Conservation (phyloP, 2,113 vertebrate genomes). For the Natator depressus region DNA sequence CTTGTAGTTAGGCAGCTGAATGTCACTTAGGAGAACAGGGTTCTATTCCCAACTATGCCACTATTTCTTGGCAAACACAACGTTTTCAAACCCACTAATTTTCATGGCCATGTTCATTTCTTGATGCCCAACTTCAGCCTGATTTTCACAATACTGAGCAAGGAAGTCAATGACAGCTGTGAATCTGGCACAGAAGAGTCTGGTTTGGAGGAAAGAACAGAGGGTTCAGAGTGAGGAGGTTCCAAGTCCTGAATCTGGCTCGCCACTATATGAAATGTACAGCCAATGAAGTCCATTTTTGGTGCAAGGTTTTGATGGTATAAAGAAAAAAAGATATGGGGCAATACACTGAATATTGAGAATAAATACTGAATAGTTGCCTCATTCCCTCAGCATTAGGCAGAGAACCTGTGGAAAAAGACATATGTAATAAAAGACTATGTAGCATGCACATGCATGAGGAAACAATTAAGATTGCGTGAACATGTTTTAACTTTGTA, state of each 20-base stretch:
- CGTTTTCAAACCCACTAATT: slow-evolving; percentile 11
- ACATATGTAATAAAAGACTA: neutral
- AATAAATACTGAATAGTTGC: neutral
- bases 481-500: neutral
- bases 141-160: slow-evolving; percentile 31
- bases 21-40: neutral
- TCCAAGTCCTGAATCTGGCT: slow-evolving; percentile 59
- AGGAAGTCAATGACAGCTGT: neutral
- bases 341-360: neutral
- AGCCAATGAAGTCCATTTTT: neutral
- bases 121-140: slow-evolving; percentile 18
- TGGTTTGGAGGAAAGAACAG: slow-evolving; percentile 64
- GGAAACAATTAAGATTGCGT: neutral
- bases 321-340: neutral
- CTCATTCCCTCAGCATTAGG: neutral
- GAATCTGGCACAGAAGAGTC: slow-evolving; percentile 53
- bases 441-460: neutral
- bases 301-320: neutral
- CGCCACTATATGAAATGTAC: slow-evolving; percentile 42
- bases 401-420: neutral
- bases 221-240: slow-evolving; percentile 50
- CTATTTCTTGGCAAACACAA: slow-evolving; percentile 34
- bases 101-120: slow-evolving; percentile 20
- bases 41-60: neutral
- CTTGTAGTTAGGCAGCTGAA: neutral